These are phyloP conservation scores for Euzophera pinguis DNA, from an alignment of 2,888 invertebrate species.

Conservation along the genomic window DNA sequence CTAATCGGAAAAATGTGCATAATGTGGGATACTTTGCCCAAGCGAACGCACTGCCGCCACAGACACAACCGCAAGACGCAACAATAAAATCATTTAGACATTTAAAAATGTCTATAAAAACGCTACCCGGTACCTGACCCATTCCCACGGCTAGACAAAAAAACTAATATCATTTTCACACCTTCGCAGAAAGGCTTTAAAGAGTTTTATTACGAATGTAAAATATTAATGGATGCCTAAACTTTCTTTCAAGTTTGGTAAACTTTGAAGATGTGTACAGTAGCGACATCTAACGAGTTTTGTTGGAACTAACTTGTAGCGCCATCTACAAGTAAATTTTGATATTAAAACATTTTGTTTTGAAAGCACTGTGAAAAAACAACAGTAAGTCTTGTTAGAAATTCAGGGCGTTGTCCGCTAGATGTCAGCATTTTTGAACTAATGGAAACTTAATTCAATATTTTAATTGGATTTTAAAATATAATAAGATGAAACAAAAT, in stretches of 20 bases:
- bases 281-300: slow-evolving; percentile 48
- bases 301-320: slow-evolving; percentile 8
- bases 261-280: slow-evolving; percentile 20
- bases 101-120: slow-evolving; percentile 38
- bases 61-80: slow-evolving; percentile 22
- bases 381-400: not conserved
- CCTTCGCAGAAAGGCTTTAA: slow-evolving; percentile 69
- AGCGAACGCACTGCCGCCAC: slow-evolving; percentile 14
- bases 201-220: slow-evolving; percentile 66
- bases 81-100: slow-evolving; percentile 25
- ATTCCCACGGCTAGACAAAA: slow-evolving; percentile 67
- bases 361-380: not conserved
- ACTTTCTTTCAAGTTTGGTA: slow-evolving; percentile 47
- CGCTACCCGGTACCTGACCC: slow-evolving; percentile 41
- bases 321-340: slow-evolving; percentile 29
- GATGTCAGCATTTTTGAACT: not conserved
- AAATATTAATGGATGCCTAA: slow-evolving; percentile 64
- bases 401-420: slow-evolving; percentile 14
- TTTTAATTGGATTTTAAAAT: not conserved
- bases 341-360: not conserved
- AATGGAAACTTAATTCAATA: too few relatives aligned
- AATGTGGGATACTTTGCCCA: slow-evolving; percentile 11
- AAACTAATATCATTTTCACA: slow-evolving; percentile 76
- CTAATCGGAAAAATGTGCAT: slow-evolving; percentile 23
- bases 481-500: not conserved